Conservation (phyloP, 1,140 invertebrate genomes). For the Lordiphosa mommai region DNA sequence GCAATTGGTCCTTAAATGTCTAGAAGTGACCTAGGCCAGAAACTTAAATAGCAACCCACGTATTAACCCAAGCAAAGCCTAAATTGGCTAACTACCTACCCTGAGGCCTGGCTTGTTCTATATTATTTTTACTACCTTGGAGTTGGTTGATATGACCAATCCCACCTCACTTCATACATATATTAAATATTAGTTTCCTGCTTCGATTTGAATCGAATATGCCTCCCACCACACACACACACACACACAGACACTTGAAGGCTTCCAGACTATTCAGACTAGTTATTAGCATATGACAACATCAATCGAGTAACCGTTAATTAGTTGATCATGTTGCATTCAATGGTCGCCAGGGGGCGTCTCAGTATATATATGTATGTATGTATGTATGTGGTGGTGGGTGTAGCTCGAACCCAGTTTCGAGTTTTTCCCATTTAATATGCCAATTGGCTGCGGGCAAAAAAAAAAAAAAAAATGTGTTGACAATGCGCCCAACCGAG, state of each 20-base stretch:
- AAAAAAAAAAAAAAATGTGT: slow-evolving; percentile 14
- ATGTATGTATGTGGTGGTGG: slow-evolving; percentile 18
- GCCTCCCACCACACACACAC: no score
- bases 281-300: slow-evolving; percentile 3
- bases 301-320: not conserved
- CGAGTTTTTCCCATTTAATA: slow-evolving; percentile 3
- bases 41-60: no score
- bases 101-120: not conserved
- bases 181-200: slow-evolving; percentile 18
- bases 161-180: not conserved
- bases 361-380: not conserved
- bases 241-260: no score
- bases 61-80: no score
- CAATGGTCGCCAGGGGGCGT: not conserved
- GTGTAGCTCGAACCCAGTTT: slow-evolving; percentile 27
- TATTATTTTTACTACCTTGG: slow-evolving; percentile 3
- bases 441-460: not conserved
- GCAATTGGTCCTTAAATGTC: no score
- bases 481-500: slow-evolving; percentile 27
- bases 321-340: slow-evolving; percentile 7
- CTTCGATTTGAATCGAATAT: slow-evolving; percentile 18
- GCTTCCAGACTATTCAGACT: not conserved
- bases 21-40: no score
- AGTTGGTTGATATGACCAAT: not conserved
- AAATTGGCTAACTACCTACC: not conserved